Evolutionary conservation across 2,113 vertebrate species (phyloP).

Genomic region (Choloepus hoffmanni): DNA sequence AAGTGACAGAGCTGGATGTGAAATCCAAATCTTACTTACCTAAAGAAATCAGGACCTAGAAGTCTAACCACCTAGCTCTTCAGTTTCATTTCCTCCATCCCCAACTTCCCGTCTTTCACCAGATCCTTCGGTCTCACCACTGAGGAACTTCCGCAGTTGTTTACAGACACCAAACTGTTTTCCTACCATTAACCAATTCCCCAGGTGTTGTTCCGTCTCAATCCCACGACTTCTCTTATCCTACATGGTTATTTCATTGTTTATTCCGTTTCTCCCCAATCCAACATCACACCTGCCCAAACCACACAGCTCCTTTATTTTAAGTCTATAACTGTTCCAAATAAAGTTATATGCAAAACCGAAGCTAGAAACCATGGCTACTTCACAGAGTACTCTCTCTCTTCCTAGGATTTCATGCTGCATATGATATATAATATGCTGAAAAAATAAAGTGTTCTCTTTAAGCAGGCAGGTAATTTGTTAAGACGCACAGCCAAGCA

Average conservation of each 20-base stretch:
- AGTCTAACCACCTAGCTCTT: background rate
- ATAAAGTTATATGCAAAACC: background rate
- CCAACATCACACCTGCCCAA: slow-evolving; percentile 30
- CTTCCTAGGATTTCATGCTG: background rate
- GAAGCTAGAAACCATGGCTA: background rate
- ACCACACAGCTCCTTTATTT: slow-evolving; percentile 40
- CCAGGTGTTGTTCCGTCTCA: background rate
- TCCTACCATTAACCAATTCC: slow-evolving; percentile 62
- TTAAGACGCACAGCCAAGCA: background rate
- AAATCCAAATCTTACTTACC: background rate
- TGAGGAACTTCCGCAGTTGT: slow-evolving; percentile 31
- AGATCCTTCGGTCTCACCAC: slow-evolving; percentile 62
- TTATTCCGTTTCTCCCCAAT: background rate
- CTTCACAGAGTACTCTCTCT: background rate
- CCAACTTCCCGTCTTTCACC: background rate
- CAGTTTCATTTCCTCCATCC: slow-evolving; percentile 72
- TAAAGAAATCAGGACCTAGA: slow-evolving; percentile 27
- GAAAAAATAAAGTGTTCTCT: background rate
- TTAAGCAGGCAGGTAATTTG: background rate
- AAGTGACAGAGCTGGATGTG: background rate
- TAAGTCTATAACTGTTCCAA: background rate
- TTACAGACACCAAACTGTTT: background rate
- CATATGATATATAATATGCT: background rate
- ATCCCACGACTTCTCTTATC: slow-evolving; percentile 62
- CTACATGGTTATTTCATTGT: background rate